Conservation (phyloP, 2,888 invertebrate genomes). For the Rapana venosa region DNA sequence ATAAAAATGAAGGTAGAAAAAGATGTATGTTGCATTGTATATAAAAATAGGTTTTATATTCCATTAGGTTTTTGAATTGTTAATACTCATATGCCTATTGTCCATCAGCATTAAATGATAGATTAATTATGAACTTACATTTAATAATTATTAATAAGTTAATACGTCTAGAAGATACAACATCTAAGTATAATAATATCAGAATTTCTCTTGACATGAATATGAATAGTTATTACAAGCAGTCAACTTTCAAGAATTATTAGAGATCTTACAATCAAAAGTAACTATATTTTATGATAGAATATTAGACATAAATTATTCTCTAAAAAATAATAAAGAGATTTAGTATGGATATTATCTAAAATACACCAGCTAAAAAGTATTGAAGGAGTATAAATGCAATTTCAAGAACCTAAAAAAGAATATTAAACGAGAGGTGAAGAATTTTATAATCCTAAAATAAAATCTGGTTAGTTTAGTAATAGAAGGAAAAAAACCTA, state of each 20-base stretch:
- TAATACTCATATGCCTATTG: constrained; percentile 51
- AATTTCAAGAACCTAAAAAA: constrained; percentile 49
- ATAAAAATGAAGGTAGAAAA: neutral
- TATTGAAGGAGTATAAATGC: constrained; percentile 56
- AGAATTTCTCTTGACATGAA: constrained; percentile 55
- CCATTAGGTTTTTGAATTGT: constrained; percentile 50
- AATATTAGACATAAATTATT: constrained; percentile 50
- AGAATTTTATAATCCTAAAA: constrained; percentile 52
- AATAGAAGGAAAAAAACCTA: constrained; percentile 53
- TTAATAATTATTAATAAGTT: constrained; percentile 48
- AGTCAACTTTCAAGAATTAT: constrained; percentile 50
- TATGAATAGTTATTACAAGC: constrained; percentile 53
- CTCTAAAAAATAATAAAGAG: neutral
- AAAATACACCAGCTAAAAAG: constrained; percentile 52
- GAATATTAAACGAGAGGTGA: constrained; percentile 36
- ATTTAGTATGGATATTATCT: constrained; percentile 42
- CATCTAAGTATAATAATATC: constrained; percentile 48
- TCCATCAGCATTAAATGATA: constrained; percentile 48
- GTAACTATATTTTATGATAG: constrained; percentile 51
- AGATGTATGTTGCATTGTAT: constrained; percentile 52
- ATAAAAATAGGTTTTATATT: constrained; percentile 50
- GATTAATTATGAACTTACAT: constrained; percentile 48
- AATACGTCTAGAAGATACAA: constrained; percentile 45
- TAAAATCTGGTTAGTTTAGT: constrained; percentile 52
- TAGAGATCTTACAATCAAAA: constrained; percentile 32